Evolutionary conservation across 2,797 vertebrate genomes (phyloP), one percentile per base, ranked within the genome.

Genomic region (Pseudochirops corinnae): DNA sequence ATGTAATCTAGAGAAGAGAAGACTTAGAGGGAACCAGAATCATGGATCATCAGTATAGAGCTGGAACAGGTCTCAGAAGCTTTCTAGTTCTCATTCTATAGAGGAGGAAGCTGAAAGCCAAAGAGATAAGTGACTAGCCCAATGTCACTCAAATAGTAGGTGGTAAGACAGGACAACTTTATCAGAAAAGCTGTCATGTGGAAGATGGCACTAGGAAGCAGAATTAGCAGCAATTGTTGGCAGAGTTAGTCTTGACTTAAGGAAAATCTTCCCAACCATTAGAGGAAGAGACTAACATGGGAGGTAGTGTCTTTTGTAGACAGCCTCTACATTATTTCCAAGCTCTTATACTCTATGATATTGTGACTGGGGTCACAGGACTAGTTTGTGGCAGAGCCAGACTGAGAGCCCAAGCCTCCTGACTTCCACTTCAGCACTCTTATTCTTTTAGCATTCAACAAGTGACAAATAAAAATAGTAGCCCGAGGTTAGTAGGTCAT

Each of bases 401-500:
- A 67, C 56, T 12, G 52, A 14, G 10, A 18, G 5, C 53, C 1
- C 9, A 5, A 9, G 46, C n/a, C 21, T 14, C 31, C 28, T 5
- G 1, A 39, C 21, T 55, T 46, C 74, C 53, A 10, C 82, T 53
- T 55, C 55, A n/a, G 53, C 46, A 26, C 2, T 96, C 14, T 52
- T 14, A 56, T 50, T 94, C 91, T 91, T 56, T 92, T n/a, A 91
- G 55, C 14, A 93, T 56, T 93, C 21, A 60, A 3, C 60, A 90
- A 90, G 7, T 92, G 11, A 67, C 11, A 93, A 93, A 29, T 74
- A 39, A 74, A 33, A 74, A 74, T 39, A 62, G 1, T 62, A 93
- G 94, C 92, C 56, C 92, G 92, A 94, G 55, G 60, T 92, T 74
- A 46, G 14, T 93, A 93, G 13, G 31, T 31, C 60, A 67, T 67